These are phyloP conservation scores for Platycheirus albimanus DNA, from an alignment of 2,888 invertebrate genomes.

Conservation along the genomic window DNA sequence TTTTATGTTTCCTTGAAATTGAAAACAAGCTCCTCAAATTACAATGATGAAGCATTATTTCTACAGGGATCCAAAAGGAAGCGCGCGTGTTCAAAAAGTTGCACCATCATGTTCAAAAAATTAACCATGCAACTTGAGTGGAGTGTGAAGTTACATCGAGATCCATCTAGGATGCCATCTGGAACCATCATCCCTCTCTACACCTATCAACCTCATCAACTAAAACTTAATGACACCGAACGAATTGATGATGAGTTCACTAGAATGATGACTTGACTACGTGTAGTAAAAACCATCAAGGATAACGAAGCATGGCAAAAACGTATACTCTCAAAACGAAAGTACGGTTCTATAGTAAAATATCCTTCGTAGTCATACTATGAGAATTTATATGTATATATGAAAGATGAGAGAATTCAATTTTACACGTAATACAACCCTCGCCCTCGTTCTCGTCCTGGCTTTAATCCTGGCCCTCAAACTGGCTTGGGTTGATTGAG, in stretches of 20 bases:
- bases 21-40: not conserved
- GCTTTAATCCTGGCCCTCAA: too few species aligned
- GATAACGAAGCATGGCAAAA: conserved; percentile 22
- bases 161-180: conserved; percentile 17
- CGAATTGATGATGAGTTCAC: conserved; percentile 51
- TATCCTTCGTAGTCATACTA: too few species aligned
- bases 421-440: conserved; percentile 38
- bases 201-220: conserved; percentile 11
- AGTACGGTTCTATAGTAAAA: too few species aligned
- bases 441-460: too few species aligned
- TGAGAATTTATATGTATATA: not conserved
- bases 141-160: conserved; percentile 21
- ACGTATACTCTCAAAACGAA: not conserved
- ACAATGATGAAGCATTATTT: conserved; percentile 9
- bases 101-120: conserved; percentile 14
- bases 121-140: conserved; percentile 25
- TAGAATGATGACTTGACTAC: conserved; percentile 41
- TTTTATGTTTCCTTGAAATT: not conserved
- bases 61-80: too few species aligned
- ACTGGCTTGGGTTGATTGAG: conserved; percentile 28
- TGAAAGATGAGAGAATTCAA: conserved; percentile 43
- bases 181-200: too few species aligned
- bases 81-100: conserved; percentile 1
- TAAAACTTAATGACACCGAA: conserved; percentile 31
- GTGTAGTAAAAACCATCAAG: conserved; percentile 26